Evolutionary conservation across 2,113 vertebrate genomes (phyloP).

Genomic region (Tympanuchus pallidicinctus): DNA sequence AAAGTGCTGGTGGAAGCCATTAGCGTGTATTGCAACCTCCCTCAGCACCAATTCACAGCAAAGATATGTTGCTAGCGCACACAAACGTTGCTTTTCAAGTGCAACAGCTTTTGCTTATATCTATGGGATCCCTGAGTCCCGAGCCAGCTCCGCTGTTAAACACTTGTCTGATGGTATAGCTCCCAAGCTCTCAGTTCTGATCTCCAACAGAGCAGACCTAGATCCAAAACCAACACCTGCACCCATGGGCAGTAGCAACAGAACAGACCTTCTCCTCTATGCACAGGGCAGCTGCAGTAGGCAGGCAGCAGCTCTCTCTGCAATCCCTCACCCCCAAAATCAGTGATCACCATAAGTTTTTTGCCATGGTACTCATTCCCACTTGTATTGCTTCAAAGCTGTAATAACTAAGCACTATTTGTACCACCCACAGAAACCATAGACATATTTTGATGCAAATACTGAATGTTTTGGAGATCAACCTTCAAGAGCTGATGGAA

Average conservation of each 20-base stretch:
- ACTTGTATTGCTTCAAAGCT: not conserved
- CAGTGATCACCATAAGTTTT: not conserved
- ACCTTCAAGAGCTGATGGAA: fast-evolving
- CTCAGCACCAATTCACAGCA: not conserved
- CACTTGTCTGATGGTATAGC: fast-evolving
- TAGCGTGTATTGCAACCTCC: not conserved
- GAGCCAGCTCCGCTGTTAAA: not conserved
- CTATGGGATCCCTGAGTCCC: not conserved
- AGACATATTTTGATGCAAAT: not conserved
- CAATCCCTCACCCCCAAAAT: not conserved
- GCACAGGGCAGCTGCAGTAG: fast-evolving
- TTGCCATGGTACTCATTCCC: not conserved
- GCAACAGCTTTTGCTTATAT: not conserved
- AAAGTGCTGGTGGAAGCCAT: not conserved
- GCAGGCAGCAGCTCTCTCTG: fast-evolving
- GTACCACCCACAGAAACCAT: not conserved
- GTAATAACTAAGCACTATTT: not conserved
- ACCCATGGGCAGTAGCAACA: fast-evolving
- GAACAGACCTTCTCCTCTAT: fast-evolving
- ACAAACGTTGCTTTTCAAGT: not conserved
- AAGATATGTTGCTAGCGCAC: not conserved
- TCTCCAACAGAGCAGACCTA: not conserved
- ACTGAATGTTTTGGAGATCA: not conserved
- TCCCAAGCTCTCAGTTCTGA: not conserved
- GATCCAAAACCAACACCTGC: not conserved